These are phyloP conservation scores for Xiphophorus maculatus DNA, from an alignment of 2,113 vertebrate genomes.

Conservation along the genomic window DNA sequence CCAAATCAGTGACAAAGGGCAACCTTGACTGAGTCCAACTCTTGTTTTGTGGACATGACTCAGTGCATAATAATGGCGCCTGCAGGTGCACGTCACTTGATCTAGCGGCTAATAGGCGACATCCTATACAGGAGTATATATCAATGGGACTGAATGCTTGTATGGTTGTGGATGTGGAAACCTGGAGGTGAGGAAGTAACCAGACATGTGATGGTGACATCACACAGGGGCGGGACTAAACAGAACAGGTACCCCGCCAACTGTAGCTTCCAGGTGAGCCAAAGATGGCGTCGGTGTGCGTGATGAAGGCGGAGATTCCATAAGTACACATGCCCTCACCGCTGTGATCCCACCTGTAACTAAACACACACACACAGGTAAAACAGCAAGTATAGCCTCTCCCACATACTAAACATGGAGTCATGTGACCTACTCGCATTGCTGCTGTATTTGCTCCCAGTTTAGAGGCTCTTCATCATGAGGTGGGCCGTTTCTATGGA, in stretches of 20 bases:
- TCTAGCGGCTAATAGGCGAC: no score
- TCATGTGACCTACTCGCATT: constrained; percentile 60
- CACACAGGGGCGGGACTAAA: not conserved
- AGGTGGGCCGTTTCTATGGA: constrained; percentile 84
- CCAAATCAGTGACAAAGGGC: no score
- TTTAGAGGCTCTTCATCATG: constrained; percentile 57
- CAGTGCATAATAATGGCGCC: no score
- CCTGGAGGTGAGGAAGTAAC: not conserved
- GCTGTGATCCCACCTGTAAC: constrained; percentile 77
- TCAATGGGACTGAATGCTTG: no score
- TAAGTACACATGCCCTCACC: constrained; percentile 89
- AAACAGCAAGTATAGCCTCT: not conserved
- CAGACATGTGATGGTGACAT: not conserved
- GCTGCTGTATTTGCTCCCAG: constrained; percentile 70
- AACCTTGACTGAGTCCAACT: no score
- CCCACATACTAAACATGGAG: not conserved
- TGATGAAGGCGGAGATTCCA: constrained; percentile 87
- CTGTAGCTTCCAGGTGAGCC: constrained; percentile 90
- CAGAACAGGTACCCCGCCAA: constrained; percentile 85
- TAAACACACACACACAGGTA: constrained; percentile 34
- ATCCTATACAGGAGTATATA: no score
- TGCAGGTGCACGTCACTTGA: no score
- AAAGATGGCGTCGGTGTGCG: constrained; percentile 78
- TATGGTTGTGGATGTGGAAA: not conserved
- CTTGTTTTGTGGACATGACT: no score